Evolutionary conservation across 2,113 vertebrate species (phyloP).

Genomic region (Hystrix cristata): DNA sequence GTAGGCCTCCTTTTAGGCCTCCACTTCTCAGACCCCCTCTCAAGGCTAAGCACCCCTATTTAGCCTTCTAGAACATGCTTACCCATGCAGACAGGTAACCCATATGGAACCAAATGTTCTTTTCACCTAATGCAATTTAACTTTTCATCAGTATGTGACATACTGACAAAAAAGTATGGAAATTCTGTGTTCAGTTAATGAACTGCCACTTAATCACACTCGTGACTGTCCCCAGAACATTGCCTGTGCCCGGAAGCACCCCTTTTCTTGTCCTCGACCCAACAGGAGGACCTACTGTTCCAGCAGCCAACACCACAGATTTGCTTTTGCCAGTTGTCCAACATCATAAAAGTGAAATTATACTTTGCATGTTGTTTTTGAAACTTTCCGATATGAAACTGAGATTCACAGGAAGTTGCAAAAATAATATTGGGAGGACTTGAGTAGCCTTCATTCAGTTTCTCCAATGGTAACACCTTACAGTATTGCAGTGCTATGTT

Average conservation of each 20-base stretch:
- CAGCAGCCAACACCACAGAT: background rate
- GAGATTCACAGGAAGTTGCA: background rate
- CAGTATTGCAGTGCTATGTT: background rate
- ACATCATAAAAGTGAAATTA: background rate
- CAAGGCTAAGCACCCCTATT: background rate
- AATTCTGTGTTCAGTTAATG: background rate
- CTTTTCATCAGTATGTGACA: background rate
- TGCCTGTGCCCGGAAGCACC: background rate
- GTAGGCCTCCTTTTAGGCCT: background rate
- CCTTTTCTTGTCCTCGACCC: background rate
- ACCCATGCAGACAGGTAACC: too few species aligned
- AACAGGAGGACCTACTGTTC: background rate
- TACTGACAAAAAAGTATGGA: background rate
- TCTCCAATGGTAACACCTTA: background rate
- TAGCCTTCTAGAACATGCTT: background rate
- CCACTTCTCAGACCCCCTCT: rapidly evolving
- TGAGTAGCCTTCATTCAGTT: background rate
- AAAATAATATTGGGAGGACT: background rate
- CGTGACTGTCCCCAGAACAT: background rate
- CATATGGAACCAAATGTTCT: background rate
- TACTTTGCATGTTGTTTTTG: background rate
- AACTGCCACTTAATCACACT: background rate
- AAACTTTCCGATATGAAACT: background rate
- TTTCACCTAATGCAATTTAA: background rate
- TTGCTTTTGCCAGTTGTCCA: background rate